phyloP scores from a whole-genome alignment of 2,113 vertebrate genomes.

The Sisor rabdophorus region DNA sequence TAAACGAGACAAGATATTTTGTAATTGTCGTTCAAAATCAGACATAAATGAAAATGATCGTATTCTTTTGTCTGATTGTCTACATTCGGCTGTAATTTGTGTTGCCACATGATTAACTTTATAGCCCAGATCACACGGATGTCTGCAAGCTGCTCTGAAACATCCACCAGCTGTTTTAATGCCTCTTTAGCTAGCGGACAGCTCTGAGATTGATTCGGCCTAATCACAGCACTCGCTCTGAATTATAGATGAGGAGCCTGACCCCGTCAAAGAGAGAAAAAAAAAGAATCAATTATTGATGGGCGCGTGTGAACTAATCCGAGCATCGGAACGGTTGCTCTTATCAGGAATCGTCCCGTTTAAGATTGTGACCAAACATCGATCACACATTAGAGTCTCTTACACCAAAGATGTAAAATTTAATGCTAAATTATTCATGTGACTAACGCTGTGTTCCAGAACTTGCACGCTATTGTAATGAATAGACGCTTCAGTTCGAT shows the following conservation, averaged over 20 bases:
- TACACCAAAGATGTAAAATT: background rate
- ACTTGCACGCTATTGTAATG: background rate
- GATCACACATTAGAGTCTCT: conserved; percentile 18
- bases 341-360: conserved; percentile 25
- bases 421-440: conserved; percentile 7
- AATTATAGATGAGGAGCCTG: conserved; percentile 45
- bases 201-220: conserved; percentile 1
- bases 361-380: background rate
- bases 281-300: conserved; percentile 39
- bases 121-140: background rate
- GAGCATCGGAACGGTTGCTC: conserved; percentile 11
- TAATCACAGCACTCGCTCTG: conserved; percentile 24
- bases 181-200: conserved; percentile 13
- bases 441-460: background rate
- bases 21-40: too few relatives aligned
- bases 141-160: too few relatives aligned
- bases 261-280: conserved; percentile 25
- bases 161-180: conserved; percentile 5
- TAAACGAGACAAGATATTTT: too few relatives aligned
- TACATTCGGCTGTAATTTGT: too few relatives aligned
- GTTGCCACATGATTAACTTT: background rate
- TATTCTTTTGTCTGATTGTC: too few relatives aligned
- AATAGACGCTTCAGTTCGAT: background rate
- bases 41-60: too few relatives aligned
- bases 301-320: conserved; percentile 14